Evolutionary conservation across 2,797 vertebrate genomes (phyloP), one percentile per base, ranked within the genome.

Genomic region (Channallabes apus): DNA sequence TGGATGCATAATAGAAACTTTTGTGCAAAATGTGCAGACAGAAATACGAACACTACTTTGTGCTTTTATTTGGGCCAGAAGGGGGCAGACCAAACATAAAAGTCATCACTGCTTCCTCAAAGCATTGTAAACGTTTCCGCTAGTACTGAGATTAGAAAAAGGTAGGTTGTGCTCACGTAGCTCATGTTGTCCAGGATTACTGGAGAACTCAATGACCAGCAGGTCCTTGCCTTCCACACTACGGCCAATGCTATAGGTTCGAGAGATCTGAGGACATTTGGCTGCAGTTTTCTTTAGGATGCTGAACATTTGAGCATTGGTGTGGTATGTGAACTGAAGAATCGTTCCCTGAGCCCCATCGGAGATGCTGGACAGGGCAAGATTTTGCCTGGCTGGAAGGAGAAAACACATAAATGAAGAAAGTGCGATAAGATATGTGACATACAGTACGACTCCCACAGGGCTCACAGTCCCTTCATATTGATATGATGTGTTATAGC

Each of bases 241-340:
- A 80, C 97, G 97, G 5, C 98, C 98, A 2, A 99, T 97, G 90
- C 96, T 99, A 95, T 99, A 99, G 7, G 96, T 95, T 3, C 91
- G 94, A 80, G 98, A 94, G 85, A 99, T 95, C 6, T 96, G 94
- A 69, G 97, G 91, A 81, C 98, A 99, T 87, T 95, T 97, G 80
- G 96, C 93, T 0, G 95, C 97, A 0, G 97, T 98, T 86, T 96
- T 96, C 92, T 96, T 97, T 89, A 99, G 88, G 0, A 94, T 88
- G 35, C 91, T 96, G 90, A 95, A 96, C 98, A 99, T 98, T 92
- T 98, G 96, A 24, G 93, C 51, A 4, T 98, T 98, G 3, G 96
- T 93, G 82, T 98, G 96, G 89, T 99, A 97, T 9, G 92, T 94
- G 87, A 99, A 99, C 91, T 93, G 96, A 81, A 99, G 95, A 90